Base-by-base conservation (phyloP, 2,797 vertebrate genomes). In the Falco novaeseelandiae region DNA sequence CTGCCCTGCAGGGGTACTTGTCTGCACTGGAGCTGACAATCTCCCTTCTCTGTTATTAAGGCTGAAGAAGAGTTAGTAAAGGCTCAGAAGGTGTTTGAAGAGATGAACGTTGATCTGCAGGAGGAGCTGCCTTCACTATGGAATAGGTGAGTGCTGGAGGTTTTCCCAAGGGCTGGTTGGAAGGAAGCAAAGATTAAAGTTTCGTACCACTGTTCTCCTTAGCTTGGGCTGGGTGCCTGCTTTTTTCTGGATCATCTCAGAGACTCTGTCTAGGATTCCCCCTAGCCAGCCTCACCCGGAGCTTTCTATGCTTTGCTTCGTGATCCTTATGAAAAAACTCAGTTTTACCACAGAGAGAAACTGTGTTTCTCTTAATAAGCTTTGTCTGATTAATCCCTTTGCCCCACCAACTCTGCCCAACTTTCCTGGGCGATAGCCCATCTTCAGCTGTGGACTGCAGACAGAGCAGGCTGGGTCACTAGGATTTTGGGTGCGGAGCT, bases 71-170 rank as follows among this genome's bases (percentile, higher is more conserved):
- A 99, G 97, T 97, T 99, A 94, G 98, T 99, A 88, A 99, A 99
- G 97, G 99, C 99, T 89, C 99, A 99, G 98, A 99, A 99, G 97
- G 99, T 99, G 73, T 99, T 99, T 97, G 99, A 99, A 87, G 99
- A 99, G 93, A 99, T 99, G 98, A 99, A 99, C 7, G 98, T 98
- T 95, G 99, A 99, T 95, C 98, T 99, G 83, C 99, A 99, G 97
- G 99, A 99, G 95, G 99, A 99, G 96, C 98, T 99, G 92, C 99
- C 99, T 20, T 99, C 99, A 20, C 98, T 99, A 79, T 99, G 99
- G 99, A 99, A 99, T 98, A 99, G 99, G 99, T 98, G 87, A 97
- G 97, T 87, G 27, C 48, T 80, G 34, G 8, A 81, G 71, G 2
- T 42, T 84, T 81, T 76, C 18, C 12, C 4, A 40, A 6, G 34